Percentiles rank a stretch among this genome's conserved stretches.
Evolutionary conservation across 2,113 vertebrate genomes (phyloP).

Genomic region (Indri indri): DNA sequence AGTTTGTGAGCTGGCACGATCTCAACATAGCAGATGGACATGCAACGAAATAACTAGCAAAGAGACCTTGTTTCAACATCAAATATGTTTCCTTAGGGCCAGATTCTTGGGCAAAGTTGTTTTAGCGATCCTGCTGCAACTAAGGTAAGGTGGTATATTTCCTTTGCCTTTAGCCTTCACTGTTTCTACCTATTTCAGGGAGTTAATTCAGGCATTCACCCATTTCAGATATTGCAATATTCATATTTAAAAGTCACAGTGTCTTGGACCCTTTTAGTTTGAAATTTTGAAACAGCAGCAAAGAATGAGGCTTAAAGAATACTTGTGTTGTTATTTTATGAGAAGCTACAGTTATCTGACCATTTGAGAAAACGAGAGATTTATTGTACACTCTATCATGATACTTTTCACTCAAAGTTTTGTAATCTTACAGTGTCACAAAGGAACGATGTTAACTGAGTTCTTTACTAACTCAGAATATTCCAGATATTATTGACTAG

Average conservation of each 20-base stretch:
- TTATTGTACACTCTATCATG: not conserved
- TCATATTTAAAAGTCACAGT: not conserved
- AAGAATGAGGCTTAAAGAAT: not conserved
- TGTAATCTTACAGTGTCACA: not conserved
- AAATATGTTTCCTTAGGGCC: constrained; percentile 68
- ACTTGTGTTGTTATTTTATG: not conserved
- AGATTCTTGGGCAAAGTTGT: constrained; percentile 50
- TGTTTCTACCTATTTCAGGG: not conserved
- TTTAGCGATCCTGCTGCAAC: constrained; percentile 2
- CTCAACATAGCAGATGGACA: constrained; percentile 69
- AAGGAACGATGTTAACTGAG: not conserved
- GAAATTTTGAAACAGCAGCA: not conserved
- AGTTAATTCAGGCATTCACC: not conserved
- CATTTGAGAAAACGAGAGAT: not conserved
- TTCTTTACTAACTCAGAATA: not conserved
- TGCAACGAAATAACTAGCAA: constrained; percentile 65
- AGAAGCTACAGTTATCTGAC: not conserved
- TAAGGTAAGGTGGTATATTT: not conserved
- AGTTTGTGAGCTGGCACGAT: constrained; percentile 65
- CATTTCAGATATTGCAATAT: not conserved
- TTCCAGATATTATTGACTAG: not conserved
- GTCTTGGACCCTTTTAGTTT: not conserved
- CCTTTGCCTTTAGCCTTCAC: not conserved
- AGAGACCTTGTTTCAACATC: constrained; percentile 67
- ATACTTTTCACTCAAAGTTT: not conserved